Percentiles rank a stretch among this genome's conserved stretches.
These are phyloP conservation scores for Calameuta pallipes DNA, from an alignment of 2,888 invertebrate species.

Conservation along the genomic window DNA sequence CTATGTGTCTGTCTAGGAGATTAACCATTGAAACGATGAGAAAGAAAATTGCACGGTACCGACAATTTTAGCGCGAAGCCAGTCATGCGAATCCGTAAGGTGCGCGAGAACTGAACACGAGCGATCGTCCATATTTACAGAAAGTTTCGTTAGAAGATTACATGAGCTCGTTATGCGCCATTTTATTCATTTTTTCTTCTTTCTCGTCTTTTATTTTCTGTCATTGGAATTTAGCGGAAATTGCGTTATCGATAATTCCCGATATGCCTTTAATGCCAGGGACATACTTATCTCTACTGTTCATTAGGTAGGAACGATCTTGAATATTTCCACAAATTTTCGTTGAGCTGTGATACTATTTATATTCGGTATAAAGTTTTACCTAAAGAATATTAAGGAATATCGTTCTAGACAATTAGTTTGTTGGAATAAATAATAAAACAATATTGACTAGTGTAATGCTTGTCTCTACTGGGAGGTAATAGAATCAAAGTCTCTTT, in stretches of 20 bases:
- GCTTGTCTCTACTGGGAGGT: neutral
- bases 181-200: neutral
- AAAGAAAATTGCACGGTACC: slow-evolving; percentile 7
- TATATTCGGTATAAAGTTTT: neutral
- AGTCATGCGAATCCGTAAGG: neutral
- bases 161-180: neutral
- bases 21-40: slow-evolving; percentile 6
- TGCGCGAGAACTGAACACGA: neutral
- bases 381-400: neutral
- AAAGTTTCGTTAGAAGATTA: neutral
- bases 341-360: neutral
- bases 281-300: neutral
- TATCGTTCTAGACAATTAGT: neutral
- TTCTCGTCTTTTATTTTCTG: neutral
- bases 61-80: slow-evolving; percentile 4
- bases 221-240: neutral
- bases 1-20: neutral
- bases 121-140: neutral
- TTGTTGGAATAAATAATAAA: neutral
- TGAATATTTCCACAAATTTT: neutral
- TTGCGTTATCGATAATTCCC: neutral
- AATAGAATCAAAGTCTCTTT: neutral
- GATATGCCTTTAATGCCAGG: neutral
- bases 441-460: neutral
- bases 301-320: neutral